These are phyloP conservation scores for Pristiophorus japonicus DNA, from an alignment of 2,113 vertebrate genomes.

Conservation along the genomic window DNA sequence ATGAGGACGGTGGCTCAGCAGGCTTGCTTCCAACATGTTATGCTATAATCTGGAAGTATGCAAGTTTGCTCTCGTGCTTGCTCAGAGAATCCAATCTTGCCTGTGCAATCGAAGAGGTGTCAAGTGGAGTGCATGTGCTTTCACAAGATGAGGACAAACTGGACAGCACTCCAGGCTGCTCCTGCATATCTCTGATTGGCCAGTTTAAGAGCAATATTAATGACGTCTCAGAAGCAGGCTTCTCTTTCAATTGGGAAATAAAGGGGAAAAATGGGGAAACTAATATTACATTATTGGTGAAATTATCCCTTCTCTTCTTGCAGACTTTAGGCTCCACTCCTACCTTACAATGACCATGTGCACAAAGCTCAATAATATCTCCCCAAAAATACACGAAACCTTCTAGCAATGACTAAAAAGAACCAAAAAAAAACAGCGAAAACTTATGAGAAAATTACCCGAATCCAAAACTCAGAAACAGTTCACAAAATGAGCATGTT, in stretches of 20 bases:
- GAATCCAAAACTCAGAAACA: not conserved
- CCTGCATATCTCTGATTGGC: not conserved
- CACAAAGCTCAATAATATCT: not conserved
- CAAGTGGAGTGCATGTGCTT: not conserved
- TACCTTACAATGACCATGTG: not conserved
- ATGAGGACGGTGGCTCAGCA: not conserved
- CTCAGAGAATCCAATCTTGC: not conserved
- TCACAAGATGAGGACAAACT: not conserved
- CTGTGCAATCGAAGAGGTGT: not conserved
- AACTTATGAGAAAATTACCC: not conserved
- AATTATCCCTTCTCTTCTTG: not conserved
- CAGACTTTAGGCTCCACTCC: not conserved
- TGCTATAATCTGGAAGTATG: not conserved
- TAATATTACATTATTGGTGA: not conserved
- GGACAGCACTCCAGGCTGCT: not conserved
- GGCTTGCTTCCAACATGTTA: not conserved
- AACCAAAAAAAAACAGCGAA: not conserved
- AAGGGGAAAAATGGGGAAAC: not conserved
- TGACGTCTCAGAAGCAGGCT: not conserved
- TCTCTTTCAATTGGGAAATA: not conserved
- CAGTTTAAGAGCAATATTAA: not conserved
- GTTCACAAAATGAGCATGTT: not conserved
- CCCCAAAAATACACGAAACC: not conserved
- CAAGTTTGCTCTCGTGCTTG: not conserved
- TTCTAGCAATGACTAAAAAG: not conserved